phyloP scores from a whole-genome alignment of 2,113 vertebrate species.

The Bubalus kerabau region DNA sequence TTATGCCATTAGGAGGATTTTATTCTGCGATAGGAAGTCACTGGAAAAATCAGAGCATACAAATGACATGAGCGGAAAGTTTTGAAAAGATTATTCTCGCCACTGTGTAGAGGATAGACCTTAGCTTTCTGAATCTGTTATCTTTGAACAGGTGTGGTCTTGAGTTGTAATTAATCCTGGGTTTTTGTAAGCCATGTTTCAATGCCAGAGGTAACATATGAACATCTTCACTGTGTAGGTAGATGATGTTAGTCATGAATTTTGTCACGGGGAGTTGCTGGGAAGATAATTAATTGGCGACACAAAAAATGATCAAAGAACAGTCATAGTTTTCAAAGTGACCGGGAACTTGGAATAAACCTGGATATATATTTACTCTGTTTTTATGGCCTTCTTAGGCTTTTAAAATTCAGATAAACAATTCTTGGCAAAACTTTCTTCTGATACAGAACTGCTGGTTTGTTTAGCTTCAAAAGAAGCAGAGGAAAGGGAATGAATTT shows the following conservation, averaged over 20 bases:
- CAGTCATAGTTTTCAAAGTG: constrained; percentile 28
- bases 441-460: not conserved
- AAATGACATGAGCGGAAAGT: not conserved
- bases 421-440: not conserved
- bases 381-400: not conserved
- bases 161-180: constrained; percentile 44
- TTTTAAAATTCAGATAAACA: not conserved
- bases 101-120: not conserved
- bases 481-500: not conserved
- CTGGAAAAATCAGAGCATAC: not conserved
- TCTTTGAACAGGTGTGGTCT: constrained; percentile 33
- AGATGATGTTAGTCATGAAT: not conserved
- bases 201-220: not conserved
- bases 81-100: not conserved
- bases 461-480: not conserved
- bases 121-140: not conserved
- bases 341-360: not conserved
- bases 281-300: constrained; percentile 2
- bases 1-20: not conserved
- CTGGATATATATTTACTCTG: not conserved
- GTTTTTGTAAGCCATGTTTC: not conserved
- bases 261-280: not conserved
- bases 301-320: not conserved
- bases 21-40: not conserved
- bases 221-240: not conserved